A percentile compares a stretch with the other conserved stretches of the same genome.
Evolutionary conservation across 2,888 invertebrate genomes (phyloP).

Genomic region (Cephalotes varians): DNA sequence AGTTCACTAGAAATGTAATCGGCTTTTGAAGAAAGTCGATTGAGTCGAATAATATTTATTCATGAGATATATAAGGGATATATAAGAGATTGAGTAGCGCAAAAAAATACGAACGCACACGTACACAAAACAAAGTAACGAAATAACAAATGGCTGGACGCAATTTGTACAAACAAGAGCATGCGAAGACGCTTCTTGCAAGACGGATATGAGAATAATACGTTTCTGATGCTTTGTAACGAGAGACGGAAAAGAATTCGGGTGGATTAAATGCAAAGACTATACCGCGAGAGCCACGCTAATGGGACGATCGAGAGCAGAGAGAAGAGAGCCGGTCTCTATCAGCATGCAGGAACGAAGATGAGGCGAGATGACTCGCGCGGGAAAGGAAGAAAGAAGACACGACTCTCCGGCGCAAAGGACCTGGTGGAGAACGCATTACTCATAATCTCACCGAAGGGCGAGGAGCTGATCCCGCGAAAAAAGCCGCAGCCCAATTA

Average conservation of each 20-base stretch:
- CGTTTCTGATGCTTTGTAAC: not conserved
- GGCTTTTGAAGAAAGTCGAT: not conserved
- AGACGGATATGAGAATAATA: not conserved
- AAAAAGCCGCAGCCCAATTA: conserved; percentile 67
- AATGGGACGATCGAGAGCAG: conserved; percentile 78
- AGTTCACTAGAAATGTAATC: not conserved
- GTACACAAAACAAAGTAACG: not conserved
- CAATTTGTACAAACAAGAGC: conserved; percentile 4
- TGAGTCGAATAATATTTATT: not conserved
- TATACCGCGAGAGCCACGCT: conserved; percentile 80
- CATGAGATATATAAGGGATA: not conserved
- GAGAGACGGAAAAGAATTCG: conserved; percentile 70
- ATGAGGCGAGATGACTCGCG: conserved; percentile 28
- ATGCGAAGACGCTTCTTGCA: not conserved
- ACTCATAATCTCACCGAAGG: conserved; percentile 77
- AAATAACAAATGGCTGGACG: not conserved
- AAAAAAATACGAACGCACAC: not conserved
- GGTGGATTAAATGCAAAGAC: conserved; percentile 76
- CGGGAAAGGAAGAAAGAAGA: conserved; percentile 46
- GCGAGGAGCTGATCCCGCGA: conserved; percentile 55
- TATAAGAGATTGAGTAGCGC: not conserved
- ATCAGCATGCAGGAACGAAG: conserved; percentile 72
- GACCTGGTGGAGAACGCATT: conserved; percentile 72
- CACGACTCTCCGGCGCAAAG: conserved; percentile 41
- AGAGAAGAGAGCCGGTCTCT: conserved; percentile 76